Base-by-base conservation (phyloP, 1,140 invertebrate species). In the Antheraea pernyi region DNA sequence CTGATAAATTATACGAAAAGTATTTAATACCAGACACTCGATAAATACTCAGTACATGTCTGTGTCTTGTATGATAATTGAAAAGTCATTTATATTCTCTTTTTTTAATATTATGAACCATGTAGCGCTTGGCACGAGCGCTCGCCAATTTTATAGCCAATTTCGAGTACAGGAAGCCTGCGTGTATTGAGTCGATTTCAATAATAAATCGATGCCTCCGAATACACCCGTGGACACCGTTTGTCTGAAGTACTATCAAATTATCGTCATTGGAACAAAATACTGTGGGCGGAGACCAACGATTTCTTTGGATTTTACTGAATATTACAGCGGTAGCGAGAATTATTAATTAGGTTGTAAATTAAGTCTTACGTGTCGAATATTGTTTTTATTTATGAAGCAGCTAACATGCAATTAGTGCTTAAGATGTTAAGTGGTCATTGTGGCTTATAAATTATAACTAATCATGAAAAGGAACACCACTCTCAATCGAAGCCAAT, bases 141-240 rank as follows among this genome's bases (percentile, higher is more conserved):
- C 65, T 83, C 67, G 82, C 86, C 87, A 89, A 91, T 89, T 90
- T 91, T 81, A 84, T 86, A 86, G 83, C 75, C 80, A 88, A 91
- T 89, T 91, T 90, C 74, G 76, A 62, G 77, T 85, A 80, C 86
- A 86, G 86, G 85, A 89, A 88, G 88, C 79, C 70, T 72, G 76
- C 81, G 76, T 80, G 77, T 82, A 84, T 86, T 86, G 84, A 82
- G 71, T 81, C 85, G 81, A 86, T 91, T 91, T 89, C 79, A 88
- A 89, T 91, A 91, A 89, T 89, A 91, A 89, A 91, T 89, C 84
- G 87, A 86, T 84, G 79, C 71, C 63, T 65, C 76, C 76, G 77
- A 78, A 83, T 75, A 78, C 79, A 82, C 68, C 67, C 70, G 70
- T 76, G 78, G 73, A 78, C 76, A 77, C 74, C 79, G 78, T 82